phyloP scores from a whole-genome alignment of 2,888 invertebrate genomes.

The Biston stratarius region DNA sequence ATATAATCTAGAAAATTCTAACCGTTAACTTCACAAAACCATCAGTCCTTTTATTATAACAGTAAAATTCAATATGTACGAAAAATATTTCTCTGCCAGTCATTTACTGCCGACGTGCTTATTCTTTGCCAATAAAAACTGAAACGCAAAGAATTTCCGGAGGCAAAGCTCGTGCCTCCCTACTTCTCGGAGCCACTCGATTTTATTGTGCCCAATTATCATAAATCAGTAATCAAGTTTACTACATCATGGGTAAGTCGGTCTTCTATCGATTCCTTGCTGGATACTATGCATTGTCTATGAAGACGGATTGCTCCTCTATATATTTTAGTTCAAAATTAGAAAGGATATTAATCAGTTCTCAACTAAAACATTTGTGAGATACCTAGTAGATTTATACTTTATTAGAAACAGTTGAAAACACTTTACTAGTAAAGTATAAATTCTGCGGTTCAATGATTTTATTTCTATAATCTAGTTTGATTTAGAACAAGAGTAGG shows the following conservation, averaged over 20 bases:
- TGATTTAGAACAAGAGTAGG: too few relatives aligned
- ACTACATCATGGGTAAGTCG: conserved; percentile 50
- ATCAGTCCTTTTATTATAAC: conserved; percentile 18
- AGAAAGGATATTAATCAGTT: background rate
- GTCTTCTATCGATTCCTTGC: conserved; percentile 54
- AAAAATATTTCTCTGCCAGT: conserved; percentile 38
- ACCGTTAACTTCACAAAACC: conserved; percentile 4
- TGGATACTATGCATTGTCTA: conserved; percentile 45
- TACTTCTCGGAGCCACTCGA: conserved; percentile 48
- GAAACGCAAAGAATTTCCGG: conserved; percentile 45
- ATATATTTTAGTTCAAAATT: conserved; percentile 1
- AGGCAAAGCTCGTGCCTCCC: conserved; percentile 39
- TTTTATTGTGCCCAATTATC: conserved; percentile 61
- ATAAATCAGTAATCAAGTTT: conserved; percentile 63
- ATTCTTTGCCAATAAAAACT: conserved; percentile 45
- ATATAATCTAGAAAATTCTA: background rate
- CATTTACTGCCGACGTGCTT: conserved; percentile 42
- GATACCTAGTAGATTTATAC: too few relatives aligned
- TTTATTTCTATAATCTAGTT: too few relatives aligned
- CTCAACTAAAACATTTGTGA: background rate
- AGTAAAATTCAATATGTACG: conserved; percentile 25
- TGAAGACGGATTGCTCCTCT: conserved; percentile 38
- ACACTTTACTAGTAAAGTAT: too few relatives aligned
- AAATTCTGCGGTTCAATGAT: too few relatives aligned
- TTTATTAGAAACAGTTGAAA: too few relatives aligned